Evolutionary conservation across 2,797 vertebrate species (phyloP).

Genomic region (Chelon auratus): DNA sequence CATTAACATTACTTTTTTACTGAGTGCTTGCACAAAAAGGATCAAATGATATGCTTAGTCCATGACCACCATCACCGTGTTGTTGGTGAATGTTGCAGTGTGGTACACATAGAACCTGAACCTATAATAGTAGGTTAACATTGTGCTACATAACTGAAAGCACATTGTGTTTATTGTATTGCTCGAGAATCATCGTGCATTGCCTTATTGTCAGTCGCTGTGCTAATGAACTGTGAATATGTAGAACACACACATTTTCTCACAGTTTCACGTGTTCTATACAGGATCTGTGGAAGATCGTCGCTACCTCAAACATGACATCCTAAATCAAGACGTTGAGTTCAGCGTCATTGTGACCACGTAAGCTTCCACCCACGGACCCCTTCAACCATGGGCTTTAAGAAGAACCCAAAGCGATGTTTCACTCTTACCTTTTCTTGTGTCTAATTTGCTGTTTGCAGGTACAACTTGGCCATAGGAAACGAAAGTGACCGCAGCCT

Average conservation of each 20-base stretch:
- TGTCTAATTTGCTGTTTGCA: constrained; percentile 63
- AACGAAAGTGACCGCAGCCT: constrained; percentile 91
- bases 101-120: background rate
- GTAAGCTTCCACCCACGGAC: constrained; percentile 83
- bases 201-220: no score
- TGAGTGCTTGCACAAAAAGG: no score
- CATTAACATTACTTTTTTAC: background rate
- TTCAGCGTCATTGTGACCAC: constrained; percentile 95
- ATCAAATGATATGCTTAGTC: no score
- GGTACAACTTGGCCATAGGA: constrained; percentile 93
- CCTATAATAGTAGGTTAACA: no score
- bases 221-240: background rate
- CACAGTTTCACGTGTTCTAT: constrained; percentile 4
- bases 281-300: constrained; percentile 94
- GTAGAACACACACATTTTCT: background rate
- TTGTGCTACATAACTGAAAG: no score
- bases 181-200: no score
- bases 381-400: background rate
- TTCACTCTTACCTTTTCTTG: background rate
- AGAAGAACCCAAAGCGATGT: background rate
- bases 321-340: constrained; percentile 85
- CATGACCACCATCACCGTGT: no score
- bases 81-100: no score
- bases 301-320: constrained; percentile 90
- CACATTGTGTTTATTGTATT: no score